Evolutionary conservation across 2,113 vertebrate species (phyloP).

Genomic region (Oryzias woworae): DNA sequence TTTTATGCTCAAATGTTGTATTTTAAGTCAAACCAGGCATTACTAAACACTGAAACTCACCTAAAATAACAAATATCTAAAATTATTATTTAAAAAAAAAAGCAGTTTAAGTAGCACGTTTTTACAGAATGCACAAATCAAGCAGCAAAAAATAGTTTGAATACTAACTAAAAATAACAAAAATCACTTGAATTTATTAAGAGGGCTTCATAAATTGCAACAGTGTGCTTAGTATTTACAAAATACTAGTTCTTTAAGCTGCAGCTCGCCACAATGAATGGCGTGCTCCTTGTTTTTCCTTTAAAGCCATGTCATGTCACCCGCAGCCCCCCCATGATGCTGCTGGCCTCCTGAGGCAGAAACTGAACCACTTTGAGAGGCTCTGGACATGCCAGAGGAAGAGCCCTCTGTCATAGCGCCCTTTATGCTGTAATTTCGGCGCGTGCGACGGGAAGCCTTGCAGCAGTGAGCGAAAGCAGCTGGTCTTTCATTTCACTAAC

Average conservation of each 20-base stretch:
- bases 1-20: too few relatives aligned
- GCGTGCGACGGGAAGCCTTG: slow-evolving; percentile 42
- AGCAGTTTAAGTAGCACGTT: too few relatives aligned
- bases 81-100: too few relatives aligned
- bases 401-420: slow-evolving; percentile 11
- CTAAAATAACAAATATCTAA: too few relatives aligned
- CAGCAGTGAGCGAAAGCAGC: slow-evolving; percentile 44
- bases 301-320: slow-evolving; percentile 19
- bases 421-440: slow-evolving; percentile 38
- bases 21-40: too few relatives aligned
- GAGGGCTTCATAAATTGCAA: not conserved
- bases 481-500: slow-evolving; percentile 54
- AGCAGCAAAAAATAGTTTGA: too few relatives aligned
- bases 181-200: too few relatives aligned
- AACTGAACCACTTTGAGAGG: slow-evolving; percentile 18
- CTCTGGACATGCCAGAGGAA: slow-evolving; percentile 10
- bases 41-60: too few relatives aligned
- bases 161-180: too few relatives aligned
- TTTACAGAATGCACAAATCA: too few relatives aligned
- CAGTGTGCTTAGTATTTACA: not conserved
- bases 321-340: slow-evolving; percentile 20
- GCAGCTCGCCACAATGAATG: not conserved
- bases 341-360: slow-evolving; percentile 41
- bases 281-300: slow-evolving; percentile 3
- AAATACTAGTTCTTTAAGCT: not conserved